phyloP scores from a whole-genome alignment of 2,888 invertebrate species.

The Brenthis ino region DNA sequence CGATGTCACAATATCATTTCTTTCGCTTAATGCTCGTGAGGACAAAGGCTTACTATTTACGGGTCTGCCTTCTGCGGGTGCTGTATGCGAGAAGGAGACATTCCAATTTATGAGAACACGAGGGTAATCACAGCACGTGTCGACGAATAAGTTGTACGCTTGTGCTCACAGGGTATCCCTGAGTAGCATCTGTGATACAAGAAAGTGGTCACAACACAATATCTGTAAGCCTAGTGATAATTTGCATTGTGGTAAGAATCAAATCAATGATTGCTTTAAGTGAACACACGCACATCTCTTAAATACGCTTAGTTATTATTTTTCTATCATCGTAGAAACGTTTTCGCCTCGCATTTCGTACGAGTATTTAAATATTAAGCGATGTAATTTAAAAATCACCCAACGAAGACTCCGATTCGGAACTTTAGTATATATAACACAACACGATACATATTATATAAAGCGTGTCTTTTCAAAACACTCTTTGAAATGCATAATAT shows the following conservation, averaged over 20 bases:
- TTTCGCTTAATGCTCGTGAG: constrained; percentile 82
- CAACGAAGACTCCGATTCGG: constrained; percentile 24
- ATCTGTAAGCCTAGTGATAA: constrained; percentile 76
- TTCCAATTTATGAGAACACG: constrained; percentile 79
- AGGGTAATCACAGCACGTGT: constrained; percentile 75
- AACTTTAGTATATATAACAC: constrained; percentile 24
- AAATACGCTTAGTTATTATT: constrained; percentile 53
- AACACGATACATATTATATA: constrained; percentile 41
- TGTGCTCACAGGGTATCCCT: constrained; percentile 75
- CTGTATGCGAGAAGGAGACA: constrained; percentile 92
- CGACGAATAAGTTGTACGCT: constrained; percentile 69
- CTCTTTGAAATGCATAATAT: constrained; percentile 27
- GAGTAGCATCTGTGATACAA: constrained; percentile 79
- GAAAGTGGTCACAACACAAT: constrained; percentile 78
- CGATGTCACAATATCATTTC: constrained; percentile 77
- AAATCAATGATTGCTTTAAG: constrained; percentile 66
- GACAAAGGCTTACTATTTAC: constrained; percentile 81
- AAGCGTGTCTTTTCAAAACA: constrained; percentile 45
- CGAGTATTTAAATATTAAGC: constrained; percentile 22
- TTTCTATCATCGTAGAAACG: constrained; percentile 63
- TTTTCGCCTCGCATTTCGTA: constrained; percentile 28
- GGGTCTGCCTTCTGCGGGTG: constrained; percentile 90
- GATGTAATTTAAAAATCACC: constrained; percentile 13
- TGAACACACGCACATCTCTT: constrained; percentile 58
- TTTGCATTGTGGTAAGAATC: constrained; percentile 69